phyloP scores from a whole-genome alignment of 2,113 vertebrate genomes.

The Macheiramphus alcinus region DNA sequence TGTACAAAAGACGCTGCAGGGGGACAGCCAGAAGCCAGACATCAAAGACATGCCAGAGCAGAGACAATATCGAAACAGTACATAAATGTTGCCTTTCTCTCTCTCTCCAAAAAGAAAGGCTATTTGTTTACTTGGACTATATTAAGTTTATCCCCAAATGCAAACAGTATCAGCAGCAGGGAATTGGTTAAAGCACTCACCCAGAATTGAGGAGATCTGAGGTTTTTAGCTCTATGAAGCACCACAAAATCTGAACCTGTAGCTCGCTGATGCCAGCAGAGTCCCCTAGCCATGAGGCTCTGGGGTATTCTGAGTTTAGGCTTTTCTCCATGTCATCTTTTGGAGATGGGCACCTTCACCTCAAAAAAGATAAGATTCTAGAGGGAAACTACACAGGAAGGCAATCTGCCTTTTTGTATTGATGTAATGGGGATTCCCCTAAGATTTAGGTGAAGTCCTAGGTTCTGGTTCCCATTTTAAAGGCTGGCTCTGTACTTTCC shows the following conservation, averaged over 20 bases:
- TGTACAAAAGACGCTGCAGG: neutral
- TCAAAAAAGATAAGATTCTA: neutral
- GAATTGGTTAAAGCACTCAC: neutral
- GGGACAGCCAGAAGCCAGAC: neutral
- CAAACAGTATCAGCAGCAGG: neutral
- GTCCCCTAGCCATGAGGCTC: neutral
- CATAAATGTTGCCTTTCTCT: neutral
- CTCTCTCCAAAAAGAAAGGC: neutral
- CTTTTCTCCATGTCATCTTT: neutral
- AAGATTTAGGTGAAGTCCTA: neutral
- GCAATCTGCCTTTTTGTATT: neutral
- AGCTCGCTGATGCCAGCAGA: neutral
- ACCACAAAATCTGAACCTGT: neutral
- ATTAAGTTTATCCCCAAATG: neutral
- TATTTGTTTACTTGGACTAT: neutral
- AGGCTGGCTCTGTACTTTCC: neutral
- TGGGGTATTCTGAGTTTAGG: neutral
- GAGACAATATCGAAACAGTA: neutral
- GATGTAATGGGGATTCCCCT: neutral
- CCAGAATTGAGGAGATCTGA: rapidly evolving
- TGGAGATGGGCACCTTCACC: neutral
- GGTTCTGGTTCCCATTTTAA: neutral
- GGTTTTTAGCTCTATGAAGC: neutral
- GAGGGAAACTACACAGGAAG: neutral
- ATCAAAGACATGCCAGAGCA: neutral